Conservation (phyloP, 64 coral and sea anemone species). For the Catalaphyllia jardinei region DNA sequence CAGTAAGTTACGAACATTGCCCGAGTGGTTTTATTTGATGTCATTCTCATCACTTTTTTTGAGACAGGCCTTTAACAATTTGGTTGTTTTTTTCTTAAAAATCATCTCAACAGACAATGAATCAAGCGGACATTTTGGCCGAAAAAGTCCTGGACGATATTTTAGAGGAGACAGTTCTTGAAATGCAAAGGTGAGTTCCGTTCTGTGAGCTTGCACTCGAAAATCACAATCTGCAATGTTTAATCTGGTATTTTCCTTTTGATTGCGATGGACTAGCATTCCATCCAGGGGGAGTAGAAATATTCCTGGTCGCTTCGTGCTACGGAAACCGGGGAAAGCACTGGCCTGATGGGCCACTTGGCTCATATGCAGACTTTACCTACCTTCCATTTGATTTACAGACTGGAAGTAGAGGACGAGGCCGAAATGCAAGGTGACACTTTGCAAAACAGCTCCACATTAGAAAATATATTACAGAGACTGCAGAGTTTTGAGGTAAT, state of each 20-base stretch:
- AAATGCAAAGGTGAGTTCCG: conserved; percentile 50
- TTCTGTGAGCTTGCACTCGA: neutral
- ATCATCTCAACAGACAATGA: conserved; percentile 54
- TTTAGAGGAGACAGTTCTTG: conserved; percentile 66
- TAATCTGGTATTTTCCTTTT: neutral
- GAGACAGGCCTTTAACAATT: neutral
- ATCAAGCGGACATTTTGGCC: conserved; percentile 59
- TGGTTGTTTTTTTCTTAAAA: neutral
- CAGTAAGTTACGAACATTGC: neutral
- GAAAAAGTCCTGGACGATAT: conserved; percentile 75
- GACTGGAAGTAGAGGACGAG: conserved; percentile 48
- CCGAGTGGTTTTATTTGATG: neutral
- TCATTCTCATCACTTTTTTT: too few relatives aligned
- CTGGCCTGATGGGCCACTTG: too few relatives aligned
- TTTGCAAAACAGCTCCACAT: conserved; percentile 60
- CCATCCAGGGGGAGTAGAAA: too few relatives aligned
- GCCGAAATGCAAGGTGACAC: conserved; percentile 23
- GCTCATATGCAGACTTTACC: too few relatives aligned
- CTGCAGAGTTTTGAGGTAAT: conserved; percentile 72
- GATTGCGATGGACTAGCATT: too few relatives aligned
- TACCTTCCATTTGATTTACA: neutral
- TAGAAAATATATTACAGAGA: conserved; percentile 70
- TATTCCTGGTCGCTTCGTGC: too few relatives aligned
- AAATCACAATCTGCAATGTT: neutral
- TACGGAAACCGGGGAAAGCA: too few relatives aligned